Base-by-base conservation (phyloP, 2,888 invertebrate genomes). In the Tipula helvola region DNA sequence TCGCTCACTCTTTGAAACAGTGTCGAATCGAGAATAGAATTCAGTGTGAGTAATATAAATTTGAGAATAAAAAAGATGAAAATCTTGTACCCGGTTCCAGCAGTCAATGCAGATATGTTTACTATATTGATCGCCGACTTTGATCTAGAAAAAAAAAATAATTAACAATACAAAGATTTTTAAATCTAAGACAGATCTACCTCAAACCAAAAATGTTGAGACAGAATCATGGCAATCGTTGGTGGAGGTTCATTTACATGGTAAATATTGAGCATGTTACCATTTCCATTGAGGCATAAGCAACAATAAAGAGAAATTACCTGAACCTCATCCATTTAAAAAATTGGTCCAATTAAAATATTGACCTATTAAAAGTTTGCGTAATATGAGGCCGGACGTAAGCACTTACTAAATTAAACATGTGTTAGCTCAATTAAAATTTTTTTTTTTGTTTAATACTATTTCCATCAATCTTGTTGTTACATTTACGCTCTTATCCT, bases 161-260 rank as follows among this genome's bases (percentile, higher is more conserved):
- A 85, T 86, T 52, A 44, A 39, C 36, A 13, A 42, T 18, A 5
- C 5, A 86, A 47, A 1, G 52, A 28, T 16, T 52, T 44, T 4
- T 28, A 28, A 28, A 52, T 52, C 52, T 0, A n/a, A 4, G 12
- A 44, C 3, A 12, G 2, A 87, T 36, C 5, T 88, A 91, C 91
- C 89, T 91, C 90, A 87, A 91, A 91, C 91, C 91, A 91, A 88
- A 91, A 91, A 87, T 91, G 90, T 88, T 91, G 90, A 57, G 89
- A 88, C 39, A 91, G 87, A 44, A 91, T 88, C 2, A 87, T 87
- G 1, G 90, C 89, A 12, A 90, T 89, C 87, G 90, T 90, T 3
- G 90, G 87, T 13, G 90, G 88, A 2, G 88, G 83, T 3, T 90
- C 90, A 36, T 89, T 88, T 84, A 88, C 89, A 71, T 90, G 90